A percentile compares a stretch with the other conserved stretches of the same genome.
Evolutionary conservation across 2,113 vertebrate genomes (phyloP).

Genomic region (Pangasianodon hypophthalmus): DNA sequence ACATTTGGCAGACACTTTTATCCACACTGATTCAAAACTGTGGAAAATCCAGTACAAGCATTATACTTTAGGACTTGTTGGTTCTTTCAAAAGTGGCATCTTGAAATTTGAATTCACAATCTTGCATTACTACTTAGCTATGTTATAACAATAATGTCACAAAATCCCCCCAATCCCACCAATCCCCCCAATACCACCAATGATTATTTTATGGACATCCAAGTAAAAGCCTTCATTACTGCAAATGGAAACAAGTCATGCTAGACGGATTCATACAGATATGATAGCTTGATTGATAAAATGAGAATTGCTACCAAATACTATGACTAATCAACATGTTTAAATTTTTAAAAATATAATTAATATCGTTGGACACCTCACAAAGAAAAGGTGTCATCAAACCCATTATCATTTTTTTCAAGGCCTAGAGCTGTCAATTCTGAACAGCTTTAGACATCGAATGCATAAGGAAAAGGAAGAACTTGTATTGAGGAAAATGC

Average conservation of each 20-base stretch:
- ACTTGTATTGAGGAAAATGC: background rate
- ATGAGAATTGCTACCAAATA: background rate
- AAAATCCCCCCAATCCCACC: background rate
- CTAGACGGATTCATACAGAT: background rate
- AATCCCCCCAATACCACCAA: no score
- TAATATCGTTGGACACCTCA: background rate
- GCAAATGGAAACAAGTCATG: background rate
- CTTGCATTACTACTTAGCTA: background rate
- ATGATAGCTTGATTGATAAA: background rate
- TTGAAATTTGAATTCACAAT: background rate
- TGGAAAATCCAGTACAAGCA: background rate
- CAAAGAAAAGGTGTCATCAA: background rate
- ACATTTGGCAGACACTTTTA: background rate
- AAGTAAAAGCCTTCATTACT: background rate
- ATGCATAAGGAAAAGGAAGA: no score
- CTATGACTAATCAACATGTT: background rate
- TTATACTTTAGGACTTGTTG: background rate
- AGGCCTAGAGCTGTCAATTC: background rate
- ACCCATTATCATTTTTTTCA: background rate
- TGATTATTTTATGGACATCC: background rate
- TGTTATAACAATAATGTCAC: background rate
- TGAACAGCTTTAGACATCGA: constrained; percentile 8
- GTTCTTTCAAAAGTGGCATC: background rate
- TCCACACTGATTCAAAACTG: background rate
- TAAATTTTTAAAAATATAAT: background rate